Percentiles rank a stretch among this genome's conserved stretches.
Evolutionary conservation across 1,140 invertebrate species (phyloP).

Genomic region (Fopius arisanus): DNA sequence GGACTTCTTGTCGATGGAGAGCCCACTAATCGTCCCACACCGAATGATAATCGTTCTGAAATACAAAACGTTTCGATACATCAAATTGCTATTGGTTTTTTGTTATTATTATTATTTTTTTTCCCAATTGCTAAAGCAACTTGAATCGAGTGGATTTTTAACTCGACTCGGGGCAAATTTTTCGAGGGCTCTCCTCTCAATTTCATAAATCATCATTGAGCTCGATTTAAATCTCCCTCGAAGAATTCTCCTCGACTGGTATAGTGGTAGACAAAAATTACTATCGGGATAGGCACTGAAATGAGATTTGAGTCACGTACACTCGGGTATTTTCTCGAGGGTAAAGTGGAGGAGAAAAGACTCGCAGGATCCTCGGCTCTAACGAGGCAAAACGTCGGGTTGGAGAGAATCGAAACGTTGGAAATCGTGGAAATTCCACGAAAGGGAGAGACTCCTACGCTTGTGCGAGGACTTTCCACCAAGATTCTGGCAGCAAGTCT

Average conservation of each 20-base stretch:
- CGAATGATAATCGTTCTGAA: slow-evolving; percentile 59
- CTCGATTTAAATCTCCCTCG: not conserved
- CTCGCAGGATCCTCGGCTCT: slow-evolving; percentile 5
- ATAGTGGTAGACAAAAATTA: slow-evolving; percentile 15
- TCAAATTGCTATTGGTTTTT: too few relatives aligned
- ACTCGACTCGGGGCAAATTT: too few relatives aligned
- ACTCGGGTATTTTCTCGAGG: slow-evolving; percentile 38
- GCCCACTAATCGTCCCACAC: slow-evolving; percentile 60
- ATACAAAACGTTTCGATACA: not conserved
- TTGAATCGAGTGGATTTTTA: too few relatives aligned
- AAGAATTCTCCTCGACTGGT: not conserved
- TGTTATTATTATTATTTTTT: too few relatives aligned
- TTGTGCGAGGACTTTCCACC: not conserved
- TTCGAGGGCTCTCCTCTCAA: too few relatives aligned
- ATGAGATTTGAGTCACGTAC: slow-evolving; percentile 63
- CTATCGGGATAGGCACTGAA: slow-evolving; percentile 24
- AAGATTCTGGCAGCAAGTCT: not conserved
- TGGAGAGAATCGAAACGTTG: slow-evolving; percentile 16
- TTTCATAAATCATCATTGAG: not conserved
- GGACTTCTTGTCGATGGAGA: slow-evolving; percentile 59
- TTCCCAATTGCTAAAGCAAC: too few relatives aligned
- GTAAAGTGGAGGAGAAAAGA: not conserved
- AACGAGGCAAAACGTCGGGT: slow-evolving; percentile 14
- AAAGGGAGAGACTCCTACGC: not conserved
- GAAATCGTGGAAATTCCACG: slow-evolving; percentile 11